Evolutionary conservation across 2,797 vertebrate species (phyloP).

Genomic region (Danionella dracula): DNA sequence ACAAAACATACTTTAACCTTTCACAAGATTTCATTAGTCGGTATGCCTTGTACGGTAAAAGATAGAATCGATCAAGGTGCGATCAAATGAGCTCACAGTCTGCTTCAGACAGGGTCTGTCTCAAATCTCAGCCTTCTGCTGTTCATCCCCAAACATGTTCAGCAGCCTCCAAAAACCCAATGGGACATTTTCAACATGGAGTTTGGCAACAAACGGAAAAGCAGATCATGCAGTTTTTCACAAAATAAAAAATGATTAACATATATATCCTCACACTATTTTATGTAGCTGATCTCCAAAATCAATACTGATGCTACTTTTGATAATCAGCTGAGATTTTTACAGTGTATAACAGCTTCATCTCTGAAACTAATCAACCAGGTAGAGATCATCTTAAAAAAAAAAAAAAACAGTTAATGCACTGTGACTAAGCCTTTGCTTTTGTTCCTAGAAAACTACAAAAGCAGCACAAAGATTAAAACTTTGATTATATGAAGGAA

Average conservation of each 20-base stretch:
- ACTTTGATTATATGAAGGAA: too few relatives aligned
- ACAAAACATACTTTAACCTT: conserved; percentile 33
- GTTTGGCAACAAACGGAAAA: background rate
- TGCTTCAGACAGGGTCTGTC: background rate
- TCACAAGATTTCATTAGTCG: conserved; percentile 27
- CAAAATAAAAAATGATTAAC: too few relatives aligned
- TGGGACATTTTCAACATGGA: too few relatives aligned
- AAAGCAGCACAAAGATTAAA: background rate
- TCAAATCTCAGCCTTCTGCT: background rate
- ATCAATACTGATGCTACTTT: too few relatives aligned
- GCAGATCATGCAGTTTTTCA: too few relatives aligned
- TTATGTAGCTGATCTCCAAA: too few relatives aligned
- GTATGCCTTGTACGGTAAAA: background rate
- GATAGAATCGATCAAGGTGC: conserved; percentile 7
- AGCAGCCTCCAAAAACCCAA: background rate
- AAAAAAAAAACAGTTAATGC: background rate
- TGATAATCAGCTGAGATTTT: too few relatives aligned
- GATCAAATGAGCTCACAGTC: background rate
- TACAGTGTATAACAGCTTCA: too few relatives aligned
- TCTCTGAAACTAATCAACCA: background rate
- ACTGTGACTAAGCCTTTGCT: background rate
- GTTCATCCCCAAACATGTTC: background rate
- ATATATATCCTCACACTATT: too few relatives aligned
- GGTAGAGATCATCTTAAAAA: background rate
- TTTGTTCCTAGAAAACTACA: background rate